Conservation (phyloP, 2,797 vertebrate genomes). For the Poeciliopsis infans region DNA sequence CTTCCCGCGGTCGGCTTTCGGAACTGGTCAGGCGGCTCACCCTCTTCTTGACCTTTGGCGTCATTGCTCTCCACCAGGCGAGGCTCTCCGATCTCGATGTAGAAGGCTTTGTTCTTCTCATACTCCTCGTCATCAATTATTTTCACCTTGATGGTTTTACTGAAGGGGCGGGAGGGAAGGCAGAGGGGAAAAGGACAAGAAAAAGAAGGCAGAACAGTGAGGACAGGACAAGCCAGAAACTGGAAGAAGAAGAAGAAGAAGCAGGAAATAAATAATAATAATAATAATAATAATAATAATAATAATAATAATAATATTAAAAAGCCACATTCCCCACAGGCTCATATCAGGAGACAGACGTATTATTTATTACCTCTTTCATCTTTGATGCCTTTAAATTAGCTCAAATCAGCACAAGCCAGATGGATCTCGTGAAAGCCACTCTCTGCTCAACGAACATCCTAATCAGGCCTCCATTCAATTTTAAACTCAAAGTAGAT, state of each 20-base stretch:
- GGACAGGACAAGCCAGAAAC: conserved; percentile 65
- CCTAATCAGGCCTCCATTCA: conserved; percentile 20
- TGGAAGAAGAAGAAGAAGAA: conserved; percentile 36
- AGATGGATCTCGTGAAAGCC: conserved; percentile 28
- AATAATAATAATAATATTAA: conserved; percentile 3
- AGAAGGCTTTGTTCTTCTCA: conserved; percentile 99
- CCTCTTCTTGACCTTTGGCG: conserved; percentile 96
- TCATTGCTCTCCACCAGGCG: conserved; percentile 95
- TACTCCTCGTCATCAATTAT: conserved; percentile 99
- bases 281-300: background rate
- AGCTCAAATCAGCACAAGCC: conserved; percentile 24
- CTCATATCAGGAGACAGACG: background rate
- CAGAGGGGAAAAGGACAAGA: conserved; percentile 72
- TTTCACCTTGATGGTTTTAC: conserved; percentile 98
- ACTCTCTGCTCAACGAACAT: conserved; percentile 12
- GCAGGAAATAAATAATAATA: no score
- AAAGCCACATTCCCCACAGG: conserved; percentile 33
- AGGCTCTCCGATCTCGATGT: conserved; percentile 96
- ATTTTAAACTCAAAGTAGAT: background rate
- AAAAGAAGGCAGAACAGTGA: conserved; percentile 83
- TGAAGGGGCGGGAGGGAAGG: conserved; percentile 82
- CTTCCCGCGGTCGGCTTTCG: conserved; percentile 33
- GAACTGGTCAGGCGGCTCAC: conserved; percentile 44
- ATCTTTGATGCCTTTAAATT: conserved; percentile 29
- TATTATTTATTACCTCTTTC: conserved; percentile 11